phyloP scores from a whole-genome alignment of 2,888 invertebrate species.

The Athripsodes cinereus region DNA sequence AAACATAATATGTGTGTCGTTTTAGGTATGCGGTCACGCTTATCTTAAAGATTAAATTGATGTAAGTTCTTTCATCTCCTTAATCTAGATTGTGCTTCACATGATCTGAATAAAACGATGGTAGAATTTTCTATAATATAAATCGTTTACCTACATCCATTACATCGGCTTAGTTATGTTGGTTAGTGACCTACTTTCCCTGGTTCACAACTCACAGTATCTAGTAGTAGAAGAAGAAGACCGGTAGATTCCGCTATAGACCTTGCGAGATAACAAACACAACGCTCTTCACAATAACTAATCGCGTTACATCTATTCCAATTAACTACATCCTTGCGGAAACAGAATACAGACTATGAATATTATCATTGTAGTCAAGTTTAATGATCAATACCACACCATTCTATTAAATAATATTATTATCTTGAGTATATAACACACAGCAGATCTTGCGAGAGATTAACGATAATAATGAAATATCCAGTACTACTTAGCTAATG shows the following conservation, averaged over 20 bases:
- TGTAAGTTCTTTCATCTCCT: too few species aligned
- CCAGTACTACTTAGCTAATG: too few species aligned
- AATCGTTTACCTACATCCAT: background rate
- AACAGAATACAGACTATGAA: background rate
- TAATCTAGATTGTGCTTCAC: too few species aligned
- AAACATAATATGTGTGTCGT: too few species aligned
- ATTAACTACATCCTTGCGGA: background rate
- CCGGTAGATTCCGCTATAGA: background rate
- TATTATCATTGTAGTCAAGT: constrained; percentile 1
- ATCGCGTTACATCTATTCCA: background rate
- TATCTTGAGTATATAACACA: too few species aligned
- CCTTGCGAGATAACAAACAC: background rate
- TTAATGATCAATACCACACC: background rate
- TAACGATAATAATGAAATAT: too few species aligned
- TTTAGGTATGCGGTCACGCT: too few species aligned
- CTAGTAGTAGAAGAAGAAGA: background rate
- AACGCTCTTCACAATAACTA: background rate
- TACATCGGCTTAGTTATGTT: background rate
- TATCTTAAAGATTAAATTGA: too few species aligned
- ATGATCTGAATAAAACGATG: too few species aligned
- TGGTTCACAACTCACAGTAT: background rate
- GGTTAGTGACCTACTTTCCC: background rate
- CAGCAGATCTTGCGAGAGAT: too few species aligned
- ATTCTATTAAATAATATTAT: too few species aligned
- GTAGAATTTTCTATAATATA: too few species aligned